Conservation (phyloP, 2,113 vertebrate species). For the Nesoenas mayeri region DNA sequence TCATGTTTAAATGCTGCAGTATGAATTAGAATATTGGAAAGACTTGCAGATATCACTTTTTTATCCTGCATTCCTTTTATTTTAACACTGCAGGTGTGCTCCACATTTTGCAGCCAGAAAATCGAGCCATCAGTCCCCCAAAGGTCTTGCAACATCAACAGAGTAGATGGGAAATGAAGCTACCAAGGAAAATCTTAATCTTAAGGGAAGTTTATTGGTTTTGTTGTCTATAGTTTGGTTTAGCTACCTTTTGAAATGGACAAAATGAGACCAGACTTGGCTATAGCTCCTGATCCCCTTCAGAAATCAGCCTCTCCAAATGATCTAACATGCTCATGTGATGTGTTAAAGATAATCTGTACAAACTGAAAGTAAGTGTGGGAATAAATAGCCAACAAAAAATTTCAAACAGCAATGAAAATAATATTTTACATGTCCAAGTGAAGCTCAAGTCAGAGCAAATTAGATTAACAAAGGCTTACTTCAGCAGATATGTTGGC, state of each 20-base stretch:
- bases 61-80: background rate
- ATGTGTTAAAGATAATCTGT: background rate
- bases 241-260: background rate
- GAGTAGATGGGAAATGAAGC: background rate
- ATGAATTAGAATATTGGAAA: background rate
- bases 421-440: background rate
- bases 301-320: background rate
- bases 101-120: background rate
- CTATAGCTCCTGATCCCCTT: background rate
- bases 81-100: background rate
- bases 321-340: rapidly evolving
- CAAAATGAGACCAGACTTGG: background rate
- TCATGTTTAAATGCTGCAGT: background rate
- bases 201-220: background rate
- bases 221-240: background rate
- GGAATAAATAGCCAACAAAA: background rate
- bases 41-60: background rate
- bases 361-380: rapidly evolving
- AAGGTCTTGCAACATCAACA: background rate
- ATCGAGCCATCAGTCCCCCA: background rate
- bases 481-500: background rate
- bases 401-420: background rate
- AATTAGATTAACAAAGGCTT: background rate
- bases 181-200: background rate
- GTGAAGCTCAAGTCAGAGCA: background rate